These are phyloP conservation scores for Gymnogyps californianus DNA, from an alignment of 2,113 vertebrate genomes.

Conservation along the genomic window DNA sequence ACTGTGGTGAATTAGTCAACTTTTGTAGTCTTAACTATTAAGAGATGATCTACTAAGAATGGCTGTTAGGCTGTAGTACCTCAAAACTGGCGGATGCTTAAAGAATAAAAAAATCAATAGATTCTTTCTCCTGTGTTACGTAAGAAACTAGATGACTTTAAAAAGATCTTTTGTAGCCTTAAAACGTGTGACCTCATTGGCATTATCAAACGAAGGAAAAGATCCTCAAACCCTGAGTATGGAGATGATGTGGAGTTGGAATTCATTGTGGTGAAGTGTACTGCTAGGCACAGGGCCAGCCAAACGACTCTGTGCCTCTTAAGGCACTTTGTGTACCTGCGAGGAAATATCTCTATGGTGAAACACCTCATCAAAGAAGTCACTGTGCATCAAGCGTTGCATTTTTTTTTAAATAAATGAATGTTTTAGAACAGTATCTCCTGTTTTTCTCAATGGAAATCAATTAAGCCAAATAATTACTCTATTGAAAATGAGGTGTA, in stretches of 20 bases:
- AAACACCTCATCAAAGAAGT: not conserved
- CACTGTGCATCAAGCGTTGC: not conserved
- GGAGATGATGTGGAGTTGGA: not conserved
- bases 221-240: not conserved
- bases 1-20: not conserved
- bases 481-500: not conserved
- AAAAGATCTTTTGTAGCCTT: not conserved
- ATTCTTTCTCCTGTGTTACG: not conserved
- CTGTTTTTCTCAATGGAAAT: not conserved
- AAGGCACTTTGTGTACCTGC: accelerated
- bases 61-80: not conserved
- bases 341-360: not conserved
- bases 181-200: not conserved
- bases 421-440: not conserved
- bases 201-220: not conserved
- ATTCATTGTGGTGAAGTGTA: not conserved
- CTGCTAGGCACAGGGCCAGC: not conserved
- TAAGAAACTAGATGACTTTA: not conserved
- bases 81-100: not conserved
- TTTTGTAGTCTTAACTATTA: not conserved
- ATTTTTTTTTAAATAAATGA: not conserved
- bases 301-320: not conserved
- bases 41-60: not conserved
- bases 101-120: not conserved
- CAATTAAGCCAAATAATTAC: not conserved